Conservation (phyloP, 1,140 invertebrate species). For the Anthonomus grandis region DNA sequence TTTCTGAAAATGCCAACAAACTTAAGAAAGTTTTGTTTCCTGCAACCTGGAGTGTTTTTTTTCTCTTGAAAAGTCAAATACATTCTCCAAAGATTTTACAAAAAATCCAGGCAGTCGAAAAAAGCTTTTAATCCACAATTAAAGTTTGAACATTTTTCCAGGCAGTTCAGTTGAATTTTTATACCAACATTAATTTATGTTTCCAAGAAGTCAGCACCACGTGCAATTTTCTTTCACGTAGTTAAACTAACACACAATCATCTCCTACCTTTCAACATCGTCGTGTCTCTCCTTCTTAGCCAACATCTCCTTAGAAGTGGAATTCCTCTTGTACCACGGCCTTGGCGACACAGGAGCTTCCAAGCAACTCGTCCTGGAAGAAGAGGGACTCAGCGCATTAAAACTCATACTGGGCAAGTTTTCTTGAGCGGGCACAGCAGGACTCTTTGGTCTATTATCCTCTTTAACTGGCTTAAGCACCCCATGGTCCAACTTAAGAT, state of each 20-base stretch:
- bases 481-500: constrained; percentile 51
- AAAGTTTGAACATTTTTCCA: too few relatives aligned
- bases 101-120: too few relatives aligned
- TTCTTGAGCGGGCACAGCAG: not conserved
- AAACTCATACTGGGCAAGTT: not conserved
- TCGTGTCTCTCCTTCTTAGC: constrained; percentile 40
- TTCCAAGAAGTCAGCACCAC: too few relatives aligned
- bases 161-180: too few relatives aligned
- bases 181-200: too few relatives aligned
- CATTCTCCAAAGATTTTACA: too few relatives aligned
- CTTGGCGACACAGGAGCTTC: constrained; percentile 53
- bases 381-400: constrained; percentile 14
- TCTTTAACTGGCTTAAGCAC: constrained; percentile 47
- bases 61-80: too few relatives aligned
- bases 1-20: too few relatives aligned
- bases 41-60: too few relatives aligned
- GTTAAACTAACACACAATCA: constrained; percentile 2
- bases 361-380: constrained; percentile 31
- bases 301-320: constrained; percentile 27
- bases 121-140: too few relatives aligned
- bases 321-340: constrained; percentile 63
- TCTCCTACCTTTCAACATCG: constrained; percentile 40
- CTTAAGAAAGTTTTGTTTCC: too few relatives aligned
- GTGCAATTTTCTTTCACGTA: not conserved
- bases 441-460: constrained; percentile 12